Base-by-base conservation (phyloP, 2,888 invertebrate species). In the Polydrusus pterygomalis region DNA sequence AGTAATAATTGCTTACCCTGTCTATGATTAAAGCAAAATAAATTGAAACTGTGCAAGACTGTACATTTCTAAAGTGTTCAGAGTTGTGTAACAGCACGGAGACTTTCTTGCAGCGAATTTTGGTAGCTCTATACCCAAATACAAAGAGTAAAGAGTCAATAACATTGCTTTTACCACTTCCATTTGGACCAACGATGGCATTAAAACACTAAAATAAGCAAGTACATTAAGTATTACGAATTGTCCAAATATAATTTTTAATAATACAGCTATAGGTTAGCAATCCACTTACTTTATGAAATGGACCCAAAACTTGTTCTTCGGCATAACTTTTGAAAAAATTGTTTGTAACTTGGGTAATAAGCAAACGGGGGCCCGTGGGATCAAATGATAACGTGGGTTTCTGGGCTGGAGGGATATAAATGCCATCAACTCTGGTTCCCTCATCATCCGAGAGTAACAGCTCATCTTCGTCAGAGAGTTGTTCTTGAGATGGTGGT, bases 111-210 rank as follows among this genome's bases (percentile, higher is more conserved):
- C 97, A 96, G 25, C 99, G 92, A 78, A 99, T 97, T 88, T 97
- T 98, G 58, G 94, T 92, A 0, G 99, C 97, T 82, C 98, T 91
- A 86, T 97, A 99, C 0, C 99, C 99, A 89, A 99, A 99, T 0
- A 99, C 99, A 89, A 99, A 99, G 79, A 99, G 89, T 95, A 99
- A 96, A 0, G 99, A 97, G 88, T 99, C 99, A 82, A 99, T 99
- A 0, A 99, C 97, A 87, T 99, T 99, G 82, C 98, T 98, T 87
- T 99, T 99, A 0, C 99, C 99, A 87, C 97, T 98, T 25, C 99
- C 99, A 88, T 99, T 99, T 0, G 99, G 99, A 0, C 99, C 99
- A 80, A 99, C 94, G 70, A 99, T 97, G 0, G 98, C 93, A 7
- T 98, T 97, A 84, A 98, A 99, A 85, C 96, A 96, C 95, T 97